phyloP scores from a whole-genome alignment of 2,888 invertebrate genomes.

The Agriotes lineatus region DNA sequence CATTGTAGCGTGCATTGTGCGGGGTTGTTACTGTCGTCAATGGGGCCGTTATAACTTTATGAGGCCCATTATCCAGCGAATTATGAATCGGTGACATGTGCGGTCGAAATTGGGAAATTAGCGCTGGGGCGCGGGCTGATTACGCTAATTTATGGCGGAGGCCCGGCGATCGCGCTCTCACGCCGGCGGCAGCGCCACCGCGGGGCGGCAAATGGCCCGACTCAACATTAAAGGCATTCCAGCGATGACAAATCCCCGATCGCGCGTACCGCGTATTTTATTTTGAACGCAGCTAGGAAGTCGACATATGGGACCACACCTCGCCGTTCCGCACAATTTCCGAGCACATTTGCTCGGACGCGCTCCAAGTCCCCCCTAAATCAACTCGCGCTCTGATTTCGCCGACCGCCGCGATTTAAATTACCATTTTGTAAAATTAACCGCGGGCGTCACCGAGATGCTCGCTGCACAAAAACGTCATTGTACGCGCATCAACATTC shows the following conservation, averaged over 20 bases:
- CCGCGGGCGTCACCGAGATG: too few relatives aligned
- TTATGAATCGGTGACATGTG: conserved; percentile 46
- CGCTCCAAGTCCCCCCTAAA: conserved; percentile 54
- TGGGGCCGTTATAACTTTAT: conserved; percentile 47
- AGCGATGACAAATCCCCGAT: conserved; percentile 36
- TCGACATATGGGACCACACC: conserved; percentile 58
- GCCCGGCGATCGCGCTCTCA: conserved; percentile 8
- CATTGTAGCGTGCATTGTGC: conserved; percentile 42
- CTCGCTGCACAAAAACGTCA: too few relatives aligned
- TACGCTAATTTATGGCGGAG: background rate
- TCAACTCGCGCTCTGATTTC: conserved; percentile 49
- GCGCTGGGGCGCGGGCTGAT: background rate
- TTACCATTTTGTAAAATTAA: conserved; percentile 29
- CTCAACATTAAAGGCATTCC: conserved; percentile 42
- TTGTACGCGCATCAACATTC: too few relatives aligned
- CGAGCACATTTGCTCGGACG: conserved; percentile 55
- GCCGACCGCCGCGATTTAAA: conserved; percentile 36
- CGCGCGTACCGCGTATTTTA: conserved; percentile 30
- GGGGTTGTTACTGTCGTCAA: conserved; percentile 44
- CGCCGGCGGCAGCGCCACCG: background rate
- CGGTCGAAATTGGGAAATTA: conserved; percentile 44
- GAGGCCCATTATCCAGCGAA: conserved; percentile 46
- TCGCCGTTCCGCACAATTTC: conserved; percentile 58
- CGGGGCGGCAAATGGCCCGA: conserved; percentile 29
- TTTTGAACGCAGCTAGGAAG: conserved; percentile 33